A percentile compares a stretch with the other conserved stretches of the same genome.
phyloP scores from a whole-genome alignment of 2,113 vertebrate genomes.

The Bufo bufo region DNA sequence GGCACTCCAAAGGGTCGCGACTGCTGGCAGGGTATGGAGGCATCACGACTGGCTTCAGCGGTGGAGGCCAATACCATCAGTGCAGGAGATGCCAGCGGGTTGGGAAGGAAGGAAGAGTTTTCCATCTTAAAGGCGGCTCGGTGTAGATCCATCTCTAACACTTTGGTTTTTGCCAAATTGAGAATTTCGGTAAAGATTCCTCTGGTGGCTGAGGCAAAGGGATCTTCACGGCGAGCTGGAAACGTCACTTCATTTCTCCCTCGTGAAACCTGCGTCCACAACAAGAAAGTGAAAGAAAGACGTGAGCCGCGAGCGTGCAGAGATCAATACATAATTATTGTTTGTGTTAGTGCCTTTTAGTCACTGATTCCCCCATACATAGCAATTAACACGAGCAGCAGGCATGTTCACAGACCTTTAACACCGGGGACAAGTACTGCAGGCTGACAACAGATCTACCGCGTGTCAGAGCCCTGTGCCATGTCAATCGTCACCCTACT shows the following conservation, averaged over 20 bases:
- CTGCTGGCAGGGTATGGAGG: slow-evolving; percentile 96
- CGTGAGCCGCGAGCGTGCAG: not conserved
- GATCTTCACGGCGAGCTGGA: slow-evolving; percentile 59
- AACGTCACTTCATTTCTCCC: slow-evolving; percentile 71
- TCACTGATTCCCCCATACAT: slow-evolving; percentile 10
- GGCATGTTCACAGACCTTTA: not conserved
- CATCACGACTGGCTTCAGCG: slow-evolving; percentile 94
- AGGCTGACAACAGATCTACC: not conserved
- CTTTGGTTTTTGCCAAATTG: slow-evolving; percentile 60
- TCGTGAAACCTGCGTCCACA: slow-evolving; percentile 32
- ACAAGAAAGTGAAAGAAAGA: slow-evolving; percentile 32
- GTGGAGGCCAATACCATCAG: slow-evolving; percentile 99
- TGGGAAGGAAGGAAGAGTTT: slow-evolving; percentile 98
- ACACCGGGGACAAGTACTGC: not conserved
- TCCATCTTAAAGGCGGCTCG: slow-evolving; percentile 99
- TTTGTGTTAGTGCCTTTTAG: slow-evolving; percentile 9
- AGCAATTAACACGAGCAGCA: not conserved
- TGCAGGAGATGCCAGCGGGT: slow-evolving; percentile 94
- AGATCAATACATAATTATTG: slow-evolving; percentile 27
- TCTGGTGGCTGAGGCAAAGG: slow-evolving; percentile 70
- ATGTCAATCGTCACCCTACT: not conserved
- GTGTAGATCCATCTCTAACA: slow-evolving; percentile 96
- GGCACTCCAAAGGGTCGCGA: slow-evolving; percentile 96
- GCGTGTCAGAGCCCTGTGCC: not conserved
- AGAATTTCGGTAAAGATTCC: slow-evolving; percentile 67